phyloP scores from a whole-genome alignment of 2,888 invertebrate genomes.

The Anorthoa munda region DNA sequence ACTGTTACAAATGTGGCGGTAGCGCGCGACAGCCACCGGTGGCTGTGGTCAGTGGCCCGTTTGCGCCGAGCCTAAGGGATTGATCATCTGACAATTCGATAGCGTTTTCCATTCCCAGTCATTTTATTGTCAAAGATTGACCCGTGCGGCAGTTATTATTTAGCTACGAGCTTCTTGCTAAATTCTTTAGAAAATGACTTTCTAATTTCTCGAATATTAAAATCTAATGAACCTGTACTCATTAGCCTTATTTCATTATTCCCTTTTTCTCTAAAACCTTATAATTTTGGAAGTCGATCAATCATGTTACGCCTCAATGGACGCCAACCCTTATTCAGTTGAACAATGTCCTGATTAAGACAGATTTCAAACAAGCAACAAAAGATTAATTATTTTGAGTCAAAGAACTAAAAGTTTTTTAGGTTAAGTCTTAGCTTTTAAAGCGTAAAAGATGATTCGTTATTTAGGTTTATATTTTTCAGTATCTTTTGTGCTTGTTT shows the following conservation, averaged over 20 bases:
- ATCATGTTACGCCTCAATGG: slow-evolving; percentile 44
- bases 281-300: slow-evolving; percentile 23
- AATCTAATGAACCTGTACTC: slow-evolving; percentile 13
- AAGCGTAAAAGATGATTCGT: slow-evolving; percentile 10
- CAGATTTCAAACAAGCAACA: slow-evolving; percentile 53
- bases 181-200: background rate
- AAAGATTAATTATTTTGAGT: slow-evolving; percentile 37
- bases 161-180: too few species aligned
- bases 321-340: slow-evolving; percentile 27
- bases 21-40: too few species aligned
- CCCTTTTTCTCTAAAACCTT: slow-evolving; percentile 23
- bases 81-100: too few species aligned
- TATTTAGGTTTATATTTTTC: background rate
- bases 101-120: too few species aligned
- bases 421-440: background rate
- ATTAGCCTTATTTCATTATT: slow-evolving; percentile 21
- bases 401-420: slow-evolving; percentile 23
- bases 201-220: slow-evolving; percentile 23
- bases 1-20: too few species aligned
- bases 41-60: too few species aligned
- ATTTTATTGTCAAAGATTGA: too few species aligned
- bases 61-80: too few species aligned
- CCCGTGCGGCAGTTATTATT: too few species aligned
- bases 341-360: slow-evolving; percentile 41
- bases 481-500: slow-evolving; percentile 24